phyloP scores from a whole-genome alignment of 1,140 invertebrate genomes.

The Nephotettix cincticeps region DNA sequence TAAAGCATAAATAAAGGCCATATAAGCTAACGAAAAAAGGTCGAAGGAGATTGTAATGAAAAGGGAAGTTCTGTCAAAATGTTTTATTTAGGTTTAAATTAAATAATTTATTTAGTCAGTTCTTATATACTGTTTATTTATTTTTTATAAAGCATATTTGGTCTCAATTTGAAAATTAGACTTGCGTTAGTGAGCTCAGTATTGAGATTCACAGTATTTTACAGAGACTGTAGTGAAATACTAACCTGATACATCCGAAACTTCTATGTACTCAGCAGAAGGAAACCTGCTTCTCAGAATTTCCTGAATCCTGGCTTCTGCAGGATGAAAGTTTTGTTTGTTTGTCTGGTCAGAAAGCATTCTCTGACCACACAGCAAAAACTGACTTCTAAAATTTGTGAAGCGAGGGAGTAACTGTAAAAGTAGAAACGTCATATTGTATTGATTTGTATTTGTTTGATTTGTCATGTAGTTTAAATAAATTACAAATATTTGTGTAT shows the following conservation, averaged over 20 bases:
- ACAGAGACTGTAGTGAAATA: background rate
- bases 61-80: background rate
- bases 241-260: conserved; percentile 35
- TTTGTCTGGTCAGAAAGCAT: background rate
- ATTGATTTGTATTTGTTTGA: too few species aligned
- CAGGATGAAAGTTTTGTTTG: background rate
- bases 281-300: conserved; percentile 31
- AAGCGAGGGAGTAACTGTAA: too few species aligned
- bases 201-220: background rate
- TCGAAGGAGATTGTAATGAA: too few species aligned
- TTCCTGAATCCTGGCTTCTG: conserved; percentile 30
- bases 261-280: conserved; percentile 35
- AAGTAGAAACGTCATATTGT: too few species aligned
- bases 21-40: too few species aligned
- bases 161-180: background rate
- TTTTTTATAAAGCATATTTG: background rate
- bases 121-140: background rate
- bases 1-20: too few species aligned
- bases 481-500: too few species aligned
- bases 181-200: background rate
- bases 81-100: background rate
- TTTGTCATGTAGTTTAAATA: too few species aligned
- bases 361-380: too few species aligned
- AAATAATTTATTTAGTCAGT: background rate
- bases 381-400: too few species aligned